Evolutionary conservation across 2,113 vertebrate genomes (phyloP).

Genomic region (Clarias batrachus): DNA sequence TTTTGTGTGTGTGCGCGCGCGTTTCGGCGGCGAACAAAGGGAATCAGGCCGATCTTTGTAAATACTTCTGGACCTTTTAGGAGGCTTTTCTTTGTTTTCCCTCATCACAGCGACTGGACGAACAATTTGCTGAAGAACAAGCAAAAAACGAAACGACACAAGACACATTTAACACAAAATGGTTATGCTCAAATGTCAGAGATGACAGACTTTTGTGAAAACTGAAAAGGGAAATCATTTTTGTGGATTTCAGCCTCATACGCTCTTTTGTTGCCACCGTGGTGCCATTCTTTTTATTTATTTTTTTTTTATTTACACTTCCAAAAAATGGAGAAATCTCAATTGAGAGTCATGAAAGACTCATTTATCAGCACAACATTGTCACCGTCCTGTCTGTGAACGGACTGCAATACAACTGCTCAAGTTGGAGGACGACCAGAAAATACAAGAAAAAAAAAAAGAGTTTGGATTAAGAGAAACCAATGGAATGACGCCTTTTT

Average conservation of each 20-base stretch:
- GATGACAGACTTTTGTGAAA: constrained; percentile 45
- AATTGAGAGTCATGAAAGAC: constrained; percentile 22
- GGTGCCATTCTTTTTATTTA: constrained; percentile 11
- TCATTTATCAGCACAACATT: constrained; percentile 42
- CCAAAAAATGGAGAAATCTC: background rate
- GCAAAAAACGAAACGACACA: constrained; percentile 3
- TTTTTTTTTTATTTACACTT: background rate
- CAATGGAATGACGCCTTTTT: constrained; percentile 20
- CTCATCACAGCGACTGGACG: constrained; percentile 25
- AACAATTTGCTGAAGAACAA: constrained; percentile 24
- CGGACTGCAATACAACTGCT: constrained; percentile 37
- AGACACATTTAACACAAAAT: background rate
- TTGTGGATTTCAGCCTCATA: constrained; percentile 10
- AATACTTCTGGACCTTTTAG: constrained; percentile 63
- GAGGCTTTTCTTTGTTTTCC: constrained; percentile 70
- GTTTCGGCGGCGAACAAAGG: constrained; percentile 79
- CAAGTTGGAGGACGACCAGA: constrained; percentile 1
- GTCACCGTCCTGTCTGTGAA: constrained; percentile 27
- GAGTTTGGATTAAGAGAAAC: background rate
- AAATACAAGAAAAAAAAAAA: background rate
- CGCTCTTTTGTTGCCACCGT: background rate
- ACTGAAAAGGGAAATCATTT: constrained; percentile 21
- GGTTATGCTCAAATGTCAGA: constrained; percentile 31
- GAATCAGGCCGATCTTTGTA: constrained; percentile 71
- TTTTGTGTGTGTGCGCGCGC: constrained; percentile 62